Percentiles rank a stretch among this genome's conserved stretches.
phyloP scores from a whole-genome alignment of 2,113 vertebrate genomes.

The Brachypteracias leptosomus region DNA sequence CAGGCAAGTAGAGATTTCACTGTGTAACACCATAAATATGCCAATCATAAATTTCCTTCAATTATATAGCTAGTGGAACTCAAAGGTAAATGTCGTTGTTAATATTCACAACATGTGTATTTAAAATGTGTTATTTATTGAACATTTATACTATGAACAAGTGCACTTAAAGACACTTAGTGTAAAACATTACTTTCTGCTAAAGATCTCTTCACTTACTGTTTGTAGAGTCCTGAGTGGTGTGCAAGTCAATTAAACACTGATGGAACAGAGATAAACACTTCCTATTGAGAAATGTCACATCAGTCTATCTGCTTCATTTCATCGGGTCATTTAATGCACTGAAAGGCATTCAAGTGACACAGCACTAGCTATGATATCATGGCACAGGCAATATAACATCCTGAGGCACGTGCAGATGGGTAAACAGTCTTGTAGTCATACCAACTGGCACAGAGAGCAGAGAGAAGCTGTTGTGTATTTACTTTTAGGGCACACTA shows the following conservation, averaged over 20 bases:
- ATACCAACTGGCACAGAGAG: neutral
- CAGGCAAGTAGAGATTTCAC: neutral
- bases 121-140: conserved; percentile 6
- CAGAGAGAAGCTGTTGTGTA: neutral
- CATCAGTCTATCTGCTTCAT: conserved; percentile 53
- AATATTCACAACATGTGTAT: neutral
- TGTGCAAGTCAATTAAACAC: conserved; percentile 63
- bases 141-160: neutral
- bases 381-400: neutral
- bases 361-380: neutral
- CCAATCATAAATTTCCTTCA: neutral
- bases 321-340: conserved; percentile 24
- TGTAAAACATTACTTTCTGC: conserved; percentile 21
- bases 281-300: conserved; percentile 65
- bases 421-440: neutral
- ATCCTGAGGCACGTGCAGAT: neutral
- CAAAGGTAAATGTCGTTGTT: neutral
- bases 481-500: neutral
- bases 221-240: conserved; percentile 46
- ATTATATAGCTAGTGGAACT: neutral
- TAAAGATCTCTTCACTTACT: conserved; percentile 39
- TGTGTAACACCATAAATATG: neutral
- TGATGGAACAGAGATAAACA: conserved; percentile 53
- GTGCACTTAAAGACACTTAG: conserved; percentile 35
- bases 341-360: conserved; percentile 7